phyloP scores from a whole-genome alignment of 92 coral and sea anemone genomes.

The Bergia puertoricense region DNA sequence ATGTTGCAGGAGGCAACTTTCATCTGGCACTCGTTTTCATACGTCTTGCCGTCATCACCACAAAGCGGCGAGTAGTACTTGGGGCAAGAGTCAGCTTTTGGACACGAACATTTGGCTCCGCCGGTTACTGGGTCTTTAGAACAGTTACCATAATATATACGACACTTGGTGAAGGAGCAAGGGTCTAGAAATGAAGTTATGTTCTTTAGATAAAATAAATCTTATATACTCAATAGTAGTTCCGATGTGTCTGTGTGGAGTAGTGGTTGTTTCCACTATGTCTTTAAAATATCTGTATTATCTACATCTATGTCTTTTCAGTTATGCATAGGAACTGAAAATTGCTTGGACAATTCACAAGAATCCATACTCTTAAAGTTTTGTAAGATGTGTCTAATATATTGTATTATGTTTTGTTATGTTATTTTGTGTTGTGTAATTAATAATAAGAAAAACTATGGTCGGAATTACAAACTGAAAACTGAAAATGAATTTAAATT shows the following conservation, averaged over 20 bases:
- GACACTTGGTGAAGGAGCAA: constrained; percentile 72
- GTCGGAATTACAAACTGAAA: no score
- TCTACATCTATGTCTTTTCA: not conserved
- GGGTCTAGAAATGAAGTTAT: constrained; percentile 51
- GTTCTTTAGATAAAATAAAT: not conserved
- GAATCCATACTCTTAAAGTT: no score
- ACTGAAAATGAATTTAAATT: no score
- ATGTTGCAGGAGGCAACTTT: constrained; percentile 65
- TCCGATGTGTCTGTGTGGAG: not conserved
- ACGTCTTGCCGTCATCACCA: constrained; percentile 73
- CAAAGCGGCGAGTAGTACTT: constrained; percentile 54
- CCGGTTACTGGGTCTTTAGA: constrained; percentile 51
- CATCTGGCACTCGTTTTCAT: constrained; percentile 70
- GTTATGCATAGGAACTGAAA: no score
- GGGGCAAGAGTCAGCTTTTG: constrained; percentile 66
- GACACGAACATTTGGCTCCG: constrained; percentile 67
- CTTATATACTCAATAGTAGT: no score
- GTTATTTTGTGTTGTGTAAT: no score
- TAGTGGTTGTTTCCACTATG: not conserved
- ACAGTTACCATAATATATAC: constrained; percentile 61
- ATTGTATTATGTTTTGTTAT: no score
- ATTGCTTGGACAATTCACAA: no score
- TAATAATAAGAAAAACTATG: no score
- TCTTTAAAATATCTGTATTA: no score
- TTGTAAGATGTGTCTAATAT: no score